These are phyloP conservation scores for Mystacornis crossleyi DNA, from an alignment of 2,113 vertebrate genomes.

Conservation along the genomic window DNA sequence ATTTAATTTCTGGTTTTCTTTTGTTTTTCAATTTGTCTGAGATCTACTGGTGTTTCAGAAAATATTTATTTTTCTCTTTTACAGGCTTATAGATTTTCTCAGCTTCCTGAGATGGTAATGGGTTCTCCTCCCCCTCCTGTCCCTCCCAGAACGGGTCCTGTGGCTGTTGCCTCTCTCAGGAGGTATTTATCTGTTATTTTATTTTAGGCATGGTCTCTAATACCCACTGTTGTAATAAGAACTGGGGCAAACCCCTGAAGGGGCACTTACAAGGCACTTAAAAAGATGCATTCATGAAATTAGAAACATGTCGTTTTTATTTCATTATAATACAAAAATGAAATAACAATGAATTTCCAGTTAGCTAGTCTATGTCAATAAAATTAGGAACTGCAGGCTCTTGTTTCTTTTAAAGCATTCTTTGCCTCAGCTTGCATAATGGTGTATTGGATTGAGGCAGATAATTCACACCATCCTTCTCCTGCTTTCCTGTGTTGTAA, in stretches of 20 bases:
- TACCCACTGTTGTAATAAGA: not conserved
- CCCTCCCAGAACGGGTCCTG: constrained; percentile 91
- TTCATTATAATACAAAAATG: not conserved
- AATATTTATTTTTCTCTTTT: not conserved
- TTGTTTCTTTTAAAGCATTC: not conserved
- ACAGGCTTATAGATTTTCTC: constrained; percentile 96
- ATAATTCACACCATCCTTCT: not conserved
- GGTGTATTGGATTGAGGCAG: not conserved
- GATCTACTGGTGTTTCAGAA: not conserved
- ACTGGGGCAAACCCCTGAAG: not conserved
- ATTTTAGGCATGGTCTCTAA: not conserved
- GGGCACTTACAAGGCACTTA: not conserved
- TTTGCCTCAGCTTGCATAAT: not conserved
- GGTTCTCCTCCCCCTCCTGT: constrained; percentile 92
- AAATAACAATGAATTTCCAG: not conserved
- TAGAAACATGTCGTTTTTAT: not conserved
- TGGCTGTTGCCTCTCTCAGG: constrained; percentile 78
- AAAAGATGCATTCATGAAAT: not conserved
- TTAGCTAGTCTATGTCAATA: not conserved
- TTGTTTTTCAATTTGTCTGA: not conserved
- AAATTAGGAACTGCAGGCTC: not conserved
- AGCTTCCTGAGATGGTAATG: constrained; percentile 96
- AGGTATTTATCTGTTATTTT: constrained; percentile 41
- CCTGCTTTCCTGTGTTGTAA: not conserved
- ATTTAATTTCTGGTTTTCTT: not conserved